Evolutionary conservation across 2,888 invertebrate genomes (phyloP).

Genomic region (Pollenia griseotomentosa): DNA sequence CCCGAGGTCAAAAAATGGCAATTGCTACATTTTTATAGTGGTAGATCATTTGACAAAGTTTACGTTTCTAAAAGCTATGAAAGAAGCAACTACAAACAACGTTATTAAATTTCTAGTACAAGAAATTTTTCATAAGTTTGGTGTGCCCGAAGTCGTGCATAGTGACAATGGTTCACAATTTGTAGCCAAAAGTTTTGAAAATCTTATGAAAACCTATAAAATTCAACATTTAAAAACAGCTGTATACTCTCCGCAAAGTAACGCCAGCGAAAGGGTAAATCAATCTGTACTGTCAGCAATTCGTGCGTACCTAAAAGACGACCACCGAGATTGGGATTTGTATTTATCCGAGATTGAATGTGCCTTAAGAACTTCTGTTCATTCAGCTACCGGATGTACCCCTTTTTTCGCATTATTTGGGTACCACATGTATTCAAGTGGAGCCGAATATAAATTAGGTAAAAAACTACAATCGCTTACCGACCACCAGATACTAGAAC

Average conservation of each 20-base stretch:
- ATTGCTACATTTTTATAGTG: too few relatives aligned
- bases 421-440: constrained; percentile 28
- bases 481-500: neutral
- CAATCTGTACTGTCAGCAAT: neutral
- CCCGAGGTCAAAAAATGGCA: too few relatives aligned
- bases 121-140: neutral
- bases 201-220: neutral
- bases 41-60: neutral
- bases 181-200: neutral
- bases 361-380: constrained; percentile 47
- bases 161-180: neutral
- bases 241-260: neutral
- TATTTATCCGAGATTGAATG: neutral
- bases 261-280: neutral
- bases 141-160: neutral
- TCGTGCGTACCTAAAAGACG: constrained; percentile 1
- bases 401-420: neutral
- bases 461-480: constrained; percentile 23
- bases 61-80: neutral
- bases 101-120: neutral
- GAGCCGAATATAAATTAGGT: constrained; percentile 37
- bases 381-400: neutral
- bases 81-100: neutral
- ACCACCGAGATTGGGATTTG: constrained; percentile 45
- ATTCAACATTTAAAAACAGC: neutral